phyloP scores from a whole-genome alignment of 2,888 invertebrate genomes.

The Drosophila mimetica region DNA sequence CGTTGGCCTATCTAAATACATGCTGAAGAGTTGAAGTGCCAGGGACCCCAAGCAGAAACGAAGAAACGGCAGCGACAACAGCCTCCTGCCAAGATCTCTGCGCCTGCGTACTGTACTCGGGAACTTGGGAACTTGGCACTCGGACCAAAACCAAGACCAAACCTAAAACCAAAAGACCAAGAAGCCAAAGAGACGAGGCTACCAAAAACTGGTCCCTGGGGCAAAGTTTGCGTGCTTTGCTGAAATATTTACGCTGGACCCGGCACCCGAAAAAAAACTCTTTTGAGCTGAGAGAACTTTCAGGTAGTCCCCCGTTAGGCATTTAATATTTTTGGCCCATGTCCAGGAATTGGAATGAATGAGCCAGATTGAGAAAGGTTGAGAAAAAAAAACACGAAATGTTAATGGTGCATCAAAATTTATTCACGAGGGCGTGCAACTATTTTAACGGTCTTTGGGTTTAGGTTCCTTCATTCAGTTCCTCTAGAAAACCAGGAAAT shows the following conservation, averaged over 20 bases:
- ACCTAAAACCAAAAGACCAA: slow-evolving; percentile 21
- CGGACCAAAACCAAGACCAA: slow-evolving; percentile 13
- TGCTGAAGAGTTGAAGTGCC: slow-evolving; percentile 69
- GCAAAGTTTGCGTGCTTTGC: slow-evolving; percentile 78
- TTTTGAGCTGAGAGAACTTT: slow-evolving; percentile 21
- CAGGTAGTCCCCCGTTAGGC: slow-evolving; percentile 50
- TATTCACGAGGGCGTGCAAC: slow-evolving; percentile 30
- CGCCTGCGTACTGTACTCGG: slow-evolving; percentile 70
- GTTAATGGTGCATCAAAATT: slow-evolving; percentile 13
- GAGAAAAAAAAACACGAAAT: slow-evolving; percentile 3
- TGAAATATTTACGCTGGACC: slow-evolving; percentile 57
- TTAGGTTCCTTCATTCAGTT: slow-evolving; percentile 3
- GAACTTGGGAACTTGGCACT: slow-evolving; percentile 9
- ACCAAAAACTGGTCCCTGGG: slow-evolving; percentile 70
- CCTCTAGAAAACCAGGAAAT: slow-evolving; percentile 1
- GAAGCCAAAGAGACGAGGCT: slow-evolving; percentile 13
- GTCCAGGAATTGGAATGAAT: slow-evolving; percentile 31
- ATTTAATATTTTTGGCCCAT: slow-evolving; percentile 31
- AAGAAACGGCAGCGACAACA: slow-evolving; percentile 45
- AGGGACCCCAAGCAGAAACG: slow-evolving; percentile 33
- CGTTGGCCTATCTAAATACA: slow-evolving; percentile 71
- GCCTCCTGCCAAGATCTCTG: slow-evolving; percentile 72
- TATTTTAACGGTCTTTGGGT: slow-evolving; percentile 36
- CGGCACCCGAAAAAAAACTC: slow-evolving; percentile 37
- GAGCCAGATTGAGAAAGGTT: slow-evolving; percentile 9